These are phyloP conservation scores for Hemicrepidius hirtus DNA, from an alignment of 2,888 invertebrate species.

Conservation along the genomic window DNA sequence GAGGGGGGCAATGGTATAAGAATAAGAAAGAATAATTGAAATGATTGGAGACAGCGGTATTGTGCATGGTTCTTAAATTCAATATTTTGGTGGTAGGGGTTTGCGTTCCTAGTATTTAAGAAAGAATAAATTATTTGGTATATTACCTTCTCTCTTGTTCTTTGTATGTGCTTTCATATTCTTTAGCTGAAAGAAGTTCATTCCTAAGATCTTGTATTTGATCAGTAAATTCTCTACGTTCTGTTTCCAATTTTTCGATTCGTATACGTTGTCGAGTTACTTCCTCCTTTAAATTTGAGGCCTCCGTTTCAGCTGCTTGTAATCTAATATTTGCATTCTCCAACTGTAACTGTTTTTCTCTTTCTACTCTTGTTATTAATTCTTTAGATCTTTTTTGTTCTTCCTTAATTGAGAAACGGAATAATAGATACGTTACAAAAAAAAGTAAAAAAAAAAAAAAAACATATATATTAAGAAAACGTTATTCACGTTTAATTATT, in stretches of 20 bases:
- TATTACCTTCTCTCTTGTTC: slow-evolving; percentile 69
- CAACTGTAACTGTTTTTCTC: slow-evolving; percentile 86
- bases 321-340: slow-evolving; percentile 85
- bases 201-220: slow-evolving; percentile 75
- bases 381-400: slow-evolving; percentile 92
- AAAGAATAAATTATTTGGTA: neutral
- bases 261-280: slow-evolving; percentile 78
- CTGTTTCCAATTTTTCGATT: slow-evolving; percentile 77
- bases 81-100: no score
- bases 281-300: slow-evolving; percentile 79
- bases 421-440: no score
- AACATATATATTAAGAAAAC: neutral
- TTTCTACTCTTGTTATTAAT: slow-evolving; percentile 85
- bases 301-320: slow-evolving; percentile 81
- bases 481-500: neutral
- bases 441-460: neutral
- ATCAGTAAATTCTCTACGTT: slow-evolving; percentile 74
- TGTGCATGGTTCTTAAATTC: no score
- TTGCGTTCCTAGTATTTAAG: no score
- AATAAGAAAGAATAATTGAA: no score
- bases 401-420: slow-evolving; percentile 76
- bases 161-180: slow-evolving; percentile 66
- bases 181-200: slow-evolving; percentile 73
- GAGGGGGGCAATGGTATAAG: no score
- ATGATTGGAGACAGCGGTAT: no score